phyloP scores from a whole-genome alignment of 2,113 vertebrate genomes.

The Chloebia gouldiae region DNA sequence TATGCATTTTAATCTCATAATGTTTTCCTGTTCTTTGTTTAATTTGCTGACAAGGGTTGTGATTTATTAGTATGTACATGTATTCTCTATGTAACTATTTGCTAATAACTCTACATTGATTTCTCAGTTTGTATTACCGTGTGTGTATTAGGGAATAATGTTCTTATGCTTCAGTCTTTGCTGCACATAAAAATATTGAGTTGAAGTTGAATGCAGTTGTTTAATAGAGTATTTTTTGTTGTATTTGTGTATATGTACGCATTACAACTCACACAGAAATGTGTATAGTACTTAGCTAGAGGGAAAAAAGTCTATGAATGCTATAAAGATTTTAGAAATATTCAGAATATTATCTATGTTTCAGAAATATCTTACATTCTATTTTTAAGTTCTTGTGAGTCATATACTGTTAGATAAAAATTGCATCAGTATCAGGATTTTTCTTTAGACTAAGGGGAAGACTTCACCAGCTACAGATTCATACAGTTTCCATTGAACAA shows the following conservation, averaged over 20 bases:
- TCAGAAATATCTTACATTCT: not conserved
- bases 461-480: not conserved
- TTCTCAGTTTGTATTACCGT: not conserved
- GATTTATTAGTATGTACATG: not conserved
- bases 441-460: not conserved
- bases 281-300: not conserved
- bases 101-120: not conserved
- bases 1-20: conserved; percentile 17
- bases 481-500: not conserved
- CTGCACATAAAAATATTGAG: not conserved
- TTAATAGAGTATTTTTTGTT: not conserved
- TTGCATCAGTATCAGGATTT: not conserved
- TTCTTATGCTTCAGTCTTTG: not conserved
- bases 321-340: not conserved
- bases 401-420: not conserved
- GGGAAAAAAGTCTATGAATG: not conserved
- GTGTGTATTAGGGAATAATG: not conserved
- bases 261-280: not conserved
- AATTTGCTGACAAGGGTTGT: not conserved
- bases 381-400: not conserved
- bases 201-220: not conserved
- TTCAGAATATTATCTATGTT: not conserved
- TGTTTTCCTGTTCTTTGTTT: conserved; percentile 2
- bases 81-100: not conserved
- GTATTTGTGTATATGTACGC: not conserved